phyloP scores from a whole-genome alignment of 2,797 vertebrate genomes.

The Mormyrops attenuatus region DNA sequence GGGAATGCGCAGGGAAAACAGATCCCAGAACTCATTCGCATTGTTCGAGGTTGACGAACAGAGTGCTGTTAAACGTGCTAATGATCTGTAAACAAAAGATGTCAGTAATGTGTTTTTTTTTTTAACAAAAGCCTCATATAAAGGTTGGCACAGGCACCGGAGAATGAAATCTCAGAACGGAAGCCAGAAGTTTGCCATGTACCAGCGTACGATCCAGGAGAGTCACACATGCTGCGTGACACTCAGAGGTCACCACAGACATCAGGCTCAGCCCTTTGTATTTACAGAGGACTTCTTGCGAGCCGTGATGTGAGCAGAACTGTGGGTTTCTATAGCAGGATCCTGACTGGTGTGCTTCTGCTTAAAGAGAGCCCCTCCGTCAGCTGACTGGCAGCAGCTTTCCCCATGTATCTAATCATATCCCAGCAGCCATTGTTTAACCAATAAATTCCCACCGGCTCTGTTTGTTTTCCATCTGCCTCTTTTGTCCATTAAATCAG shows the following conservation, averaged over 20 bases:
- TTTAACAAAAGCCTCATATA: not conserved
- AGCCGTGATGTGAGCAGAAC: not conserved
- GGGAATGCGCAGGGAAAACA: not conserved
- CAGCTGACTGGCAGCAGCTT: not conserved
- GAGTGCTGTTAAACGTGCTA: not conserved
- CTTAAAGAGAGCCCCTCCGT: not conserved
- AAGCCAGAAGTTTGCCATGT: not conserved
- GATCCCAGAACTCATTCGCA: not conserved
- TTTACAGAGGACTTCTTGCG: not conserved
- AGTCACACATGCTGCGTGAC: not conserved
- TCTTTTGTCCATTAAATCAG: not conserved
- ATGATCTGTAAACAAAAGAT: slow-evolving; percentile 14
- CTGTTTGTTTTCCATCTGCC: not conserved
- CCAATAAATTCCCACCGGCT: too few species aligned
- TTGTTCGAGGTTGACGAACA: not conserved
- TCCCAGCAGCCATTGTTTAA: not conserved
- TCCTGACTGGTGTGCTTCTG: not conserved
- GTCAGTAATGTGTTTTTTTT: not conserved
- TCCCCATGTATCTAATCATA: not conserved
- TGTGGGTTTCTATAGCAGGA: not conserved
- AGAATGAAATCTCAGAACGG: not conserved
- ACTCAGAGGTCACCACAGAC: not conserved
- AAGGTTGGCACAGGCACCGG: not conserved
- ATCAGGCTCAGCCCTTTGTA: not conserved
- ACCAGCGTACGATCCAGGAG: not conserved